Evolutionary conservation across 2,888 invertebrate species (phyloP), one percentile per base, ranked within the genome.

Genomic region (Spialia ferax): DNA sequence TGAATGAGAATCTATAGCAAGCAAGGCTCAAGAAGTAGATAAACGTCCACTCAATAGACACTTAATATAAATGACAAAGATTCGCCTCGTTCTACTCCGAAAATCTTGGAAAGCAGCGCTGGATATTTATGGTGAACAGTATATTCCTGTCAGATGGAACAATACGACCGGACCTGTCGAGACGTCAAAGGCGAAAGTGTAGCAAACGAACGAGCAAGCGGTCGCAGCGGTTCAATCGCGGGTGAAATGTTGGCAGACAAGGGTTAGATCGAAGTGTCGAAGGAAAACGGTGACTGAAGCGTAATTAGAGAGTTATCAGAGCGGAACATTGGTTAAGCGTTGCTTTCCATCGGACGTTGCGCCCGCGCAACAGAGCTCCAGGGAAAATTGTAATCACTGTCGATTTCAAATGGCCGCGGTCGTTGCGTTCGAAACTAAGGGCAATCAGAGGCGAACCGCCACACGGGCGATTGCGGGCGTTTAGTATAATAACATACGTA

Each of bases 351-450:
- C 93, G 91, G 89, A 90, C 91, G 85, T 91, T 91, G 92, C 89
- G 90, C 88, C 83, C 85, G 89, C 87, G 89, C 90, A 88, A 87
- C 82, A 82, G 82, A 82, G 86, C 87, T 87, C 86, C 87, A 89
- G 91, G 92, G 93, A 91, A 93, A 93, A 91, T 92, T 87, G 91
- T 89, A 92, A 92, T 91, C 92, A 93, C 93, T 93, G 90, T 93
- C 92, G 91, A 91, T 93, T 93, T 93, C 92, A 86, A 90, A 87
- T 81, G 82, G 83, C 85, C 81, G 86, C 84, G 84, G 85, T 84
- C 78, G 68, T 80, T 86, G 85, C 86, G 80, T 85, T 84, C 80
- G 81, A 84, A 82, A 83, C 82, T 79, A 80, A 82, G 78, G 82
- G 82, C 84, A 84, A 84, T 83, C 84, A 84, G 75, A 76, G 72